These are phyloP conservation scores for Chaenodraco wilsoni DNA, from an alignment of 2,797 vertebrate genomes.

Conservation along the genomic window DNA sequence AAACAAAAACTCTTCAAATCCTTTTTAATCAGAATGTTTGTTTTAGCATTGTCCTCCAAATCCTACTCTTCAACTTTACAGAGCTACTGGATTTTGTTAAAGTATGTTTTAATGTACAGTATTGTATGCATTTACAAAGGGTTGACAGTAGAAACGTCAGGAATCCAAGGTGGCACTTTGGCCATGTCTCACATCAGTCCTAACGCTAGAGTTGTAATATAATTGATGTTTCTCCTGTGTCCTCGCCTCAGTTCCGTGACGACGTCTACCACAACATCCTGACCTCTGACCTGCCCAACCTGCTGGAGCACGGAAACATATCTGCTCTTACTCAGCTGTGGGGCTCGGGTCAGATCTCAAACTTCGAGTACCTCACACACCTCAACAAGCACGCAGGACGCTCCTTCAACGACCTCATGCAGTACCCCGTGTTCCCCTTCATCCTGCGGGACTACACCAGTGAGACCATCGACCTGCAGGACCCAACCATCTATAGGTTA, in stretches of 20 bases:
- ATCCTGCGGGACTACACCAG: constrained; percentile 94
- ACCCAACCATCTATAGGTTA: constrained; percentile 89
- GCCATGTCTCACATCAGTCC: background rate
- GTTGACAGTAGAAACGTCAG: background rate
- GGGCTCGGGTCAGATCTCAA: constrained; percentile 97
- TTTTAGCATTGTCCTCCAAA: background rate
- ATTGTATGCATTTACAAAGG: background rate
- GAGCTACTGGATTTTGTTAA: background rate
- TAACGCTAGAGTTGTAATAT: background rate
- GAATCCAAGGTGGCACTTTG: background rate
- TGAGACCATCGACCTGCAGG: constrained; percentile 92
- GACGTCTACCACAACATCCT: constrained; percentile 97
- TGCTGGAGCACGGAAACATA: constrained; percentile 98
- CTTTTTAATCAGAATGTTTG: background rate
- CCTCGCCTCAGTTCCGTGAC: constrained; percentile 88
- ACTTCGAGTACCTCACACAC: constrained; percentile 98
- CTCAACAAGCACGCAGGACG: constrained; percentile 99
- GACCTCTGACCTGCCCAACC: constrained; percentile 94
- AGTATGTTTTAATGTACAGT: background rate
- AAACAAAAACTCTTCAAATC: too few relatives aligned
- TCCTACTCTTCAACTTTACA: background rate
- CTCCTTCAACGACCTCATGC: constrained; percentile 99
- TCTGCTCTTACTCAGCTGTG: constrained; percentile 95
- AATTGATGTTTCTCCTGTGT: background rate
- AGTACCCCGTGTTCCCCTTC: constrained; percentile 98